Conservation (phyloP, 2,797 vertebrate genomes). For the Urophycis tenuis region DNA sequence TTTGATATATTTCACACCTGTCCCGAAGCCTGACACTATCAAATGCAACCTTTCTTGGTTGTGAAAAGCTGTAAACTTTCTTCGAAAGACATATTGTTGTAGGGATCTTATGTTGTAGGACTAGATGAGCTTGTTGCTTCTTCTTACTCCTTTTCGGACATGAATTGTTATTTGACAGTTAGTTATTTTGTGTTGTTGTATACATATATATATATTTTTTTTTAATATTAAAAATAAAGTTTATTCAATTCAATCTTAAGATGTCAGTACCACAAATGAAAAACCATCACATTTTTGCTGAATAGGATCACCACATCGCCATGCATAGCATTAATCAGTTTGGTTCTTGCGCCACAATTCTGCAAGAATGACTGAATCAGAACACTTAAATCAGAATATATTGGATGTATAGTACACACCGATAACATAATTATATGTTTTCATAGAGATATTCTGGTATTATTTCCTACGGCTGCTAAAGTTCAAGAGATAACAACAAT, state of each 20-base stretch:
- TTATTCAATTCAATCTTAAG: no score
- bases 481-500: background rate
- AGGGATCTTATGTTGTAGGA: no score
- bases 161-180: no score
- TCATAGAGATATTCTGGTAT: background rate
- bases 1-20: slow-evolving; percentile 18
- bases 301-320: background rate
- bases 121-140: no score
- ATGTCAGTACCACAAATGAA: background rate
- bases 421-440: background rate
- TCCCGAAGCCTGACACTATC: slow-evolving; percentile 13
- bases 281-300: background rate
- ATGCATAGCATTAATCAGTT: background rate
- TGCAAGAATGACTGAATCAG: background rate
- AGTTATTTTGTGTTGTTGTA: no score
- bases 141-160: no score
- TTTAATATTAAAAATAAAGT: no score
- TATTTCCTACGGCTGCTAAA: background rate
- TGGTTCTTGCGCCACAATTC: background rate
- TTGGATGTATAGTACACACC: background rate
- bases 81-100: background rate
- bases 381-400: background rate
- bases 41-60: background rate
- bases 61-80: slow-evolving; percentile 15
- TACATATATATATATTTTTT: no score